A percentile compares a stretch with the other conserved stretches of the same genome.
Conservation (phyloP, 1,140 invertebrate genomes). For the Cyphomyrmex costatus region DNA sequence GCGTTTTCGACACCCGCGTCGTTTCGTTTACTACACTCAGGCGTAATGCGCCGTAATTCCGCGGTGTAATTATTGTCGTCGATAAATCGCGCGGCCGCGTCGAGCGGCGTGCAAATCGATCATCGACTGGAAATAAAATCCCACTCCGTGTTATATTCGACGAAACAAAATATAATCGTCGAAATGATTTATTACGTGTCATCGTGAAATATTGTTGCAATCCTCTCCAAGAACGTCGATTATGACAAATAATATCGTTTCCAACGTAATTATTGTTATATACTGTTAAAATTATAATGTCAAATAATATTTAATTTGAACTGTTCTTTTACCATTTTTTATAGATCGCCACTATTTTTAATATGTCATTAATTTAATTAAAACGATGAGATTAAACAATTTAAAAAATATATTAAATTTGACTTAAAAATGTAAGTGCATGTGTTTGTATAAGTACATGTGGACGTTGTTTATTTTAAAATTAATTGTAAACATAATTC, state of each 20-base stretch:
- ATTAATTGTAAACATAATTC: too few relatives aligned
- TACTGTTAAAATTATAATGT: too few relatives aligned
- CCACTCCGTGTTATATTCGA: constrained; percentile 20
- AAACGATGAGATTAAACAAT: too few relatives aligned
- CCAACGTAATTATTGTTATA: background rate
- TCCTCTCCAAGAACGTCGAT: background rate
- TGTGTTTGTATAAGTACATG: too few relatives aligned
- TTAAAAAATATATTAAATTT: too few relatives aligned
- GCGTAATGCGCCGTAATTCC: constrained; percentile 49
- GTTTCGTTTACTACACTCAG: constrained; percentile 15
- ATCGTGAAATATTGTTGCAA: constrained; percentile 20
- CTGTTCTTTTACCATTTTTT: too few relatives aligned
- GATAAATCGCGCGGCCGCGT: constrained; percentile 38
- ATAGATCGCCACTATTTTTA: too few relatives aligned
- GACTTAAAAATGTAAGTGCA: too few relatives aligned
- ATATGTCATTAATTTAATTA: too few relatives aligned
- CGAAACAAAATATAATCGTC: constrained; percentile 48
- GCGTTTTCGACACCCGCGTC: constrained; percentile 40
- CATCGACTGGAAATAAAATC: constrained; percentile 55
- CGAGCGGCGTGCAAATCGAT: constrained; percentile 32
- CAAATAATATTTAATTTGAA: too few relatives aligned
- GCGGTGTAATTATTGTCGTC: constrained; percentile 57
- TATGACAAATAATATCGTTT: constrained; percentile 15
- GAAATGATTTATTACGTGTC: constrained; percentile 47
- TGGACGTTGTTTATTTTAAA: too few relatives aligned